Evolutionary conservation across 2,113 vertebrate genomes (phyloP), one percentile per base, ranked within the genome.

Genomic region (Tursiops truncatus): DNA sequence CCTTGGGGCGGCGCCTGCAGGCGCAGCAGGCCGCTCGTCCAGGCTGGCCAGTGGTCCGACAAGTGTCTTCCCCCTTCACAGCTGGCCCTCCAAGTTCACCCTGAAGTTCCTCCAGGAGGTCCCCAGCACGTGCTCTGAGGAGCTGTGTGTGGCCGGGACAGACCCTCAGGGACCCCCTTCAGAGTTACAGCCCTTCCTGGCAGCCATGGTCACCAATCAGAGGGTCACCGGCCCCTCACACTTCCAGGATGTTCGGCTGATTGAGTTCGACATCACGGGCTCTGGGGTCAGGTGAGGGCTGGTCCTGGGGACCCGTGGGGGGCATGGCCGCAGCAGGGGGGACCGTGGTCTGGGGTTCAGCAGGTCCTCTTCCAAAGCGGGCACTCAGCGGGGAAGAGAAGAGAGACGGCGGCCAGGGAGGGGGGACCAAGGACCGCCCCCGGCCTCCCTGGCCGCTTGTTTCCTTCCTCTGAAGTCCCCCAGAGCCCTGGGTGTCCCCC

Each of bases 211-310:
- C 71, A 98, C 97, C 97, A 99, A 99, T 68, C 97, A 82, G 80
- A 98, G 99, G 67, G 98, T 99, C 25, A 99, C 99, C 0, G 98
- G 99, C 18, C 77, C 67, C 0, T 97, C 96, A 0, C 99, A 99
- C 92, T 99, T 99, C 96, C 99, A 99, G 98, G 99, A 99, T 0
- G 99, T 99, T 18, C 99, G 99, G 23, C 99, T 99, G 93, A 99
- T 99, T 0, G 99, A 99, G 93, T 99, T 99, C 0, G 99, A 99
- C 84, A 93, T 99, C 67, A 77, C 97, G 0, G 99, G 98, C 91
- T 99, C 99, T 0, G 98, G 99, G 74, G 99, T 99, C 18, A 97
- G 98, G 99, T 99, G 93, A 99, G 4, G 18, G 63, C 36, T 8
- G 0, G 0, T 10, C 36, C 63, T 8, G 0, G 60, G 81, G 5